phyloP scores from a whole-genome alignment of 2,797 vertebrate species.

The Takifugu ocellatus region DNA sequence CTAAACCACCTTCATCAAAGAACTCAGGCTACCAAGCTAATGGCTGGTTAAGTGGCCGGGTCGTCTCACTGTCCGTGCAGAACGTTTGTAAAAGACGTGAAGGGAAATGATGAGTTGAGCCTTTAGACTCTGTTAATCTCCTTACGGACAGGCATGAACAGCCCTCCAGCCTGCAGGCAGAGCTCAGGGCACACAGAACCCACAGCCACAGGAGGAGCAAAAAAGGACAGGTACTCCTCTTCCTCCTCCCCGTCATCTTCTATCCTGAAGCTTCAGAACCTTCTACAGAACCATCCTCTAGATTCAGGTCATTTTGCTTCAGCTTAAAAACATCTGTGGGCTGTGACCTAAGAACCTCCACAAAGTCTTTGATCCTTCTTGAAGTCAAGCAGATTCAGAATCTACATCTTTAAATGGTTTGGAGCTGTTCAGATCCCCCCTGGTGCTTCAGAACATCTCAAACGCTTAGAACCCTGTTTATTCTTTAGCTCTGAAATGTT shows the following conservation, averaged over 20 bases:
- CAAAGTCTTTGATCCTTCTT: no score
- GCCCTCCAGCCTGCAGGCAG: conserved; percentile 31
- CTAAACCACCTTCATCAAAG: neutral
- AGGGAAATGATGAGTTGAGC: conserved; percentile 16
- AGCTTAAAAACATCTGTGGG: no score
- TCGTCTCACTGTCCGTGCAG: no score
- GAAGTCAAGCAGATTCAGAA: no score
- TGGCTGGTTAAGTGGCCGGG: neutral
- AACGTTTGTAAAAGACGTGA: no score
- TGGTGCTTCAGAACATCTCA: no score
- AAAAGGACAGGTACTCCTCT: conserved; percentile 16
- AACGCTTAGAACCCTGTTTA: no score
- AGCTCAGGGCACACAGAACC: conserved; percentile 15
- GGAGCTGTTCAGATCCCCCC: no score
- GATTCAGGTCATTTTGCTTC: no score
- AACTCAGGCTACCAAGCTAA: neutral
- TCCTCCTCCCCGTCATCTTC: conserved; percentile 17
- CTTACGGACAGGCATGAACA: conserved; percentile 54
- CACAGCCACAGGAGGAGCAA: conserved; percentile 7
- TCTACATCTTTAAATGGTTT: no score
- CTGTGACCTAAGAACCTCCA: neutral
- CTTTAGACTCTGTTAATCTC: conserved; percentile 49
- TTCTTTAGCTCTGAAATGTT: no score
- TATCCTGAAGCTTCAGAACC: conserved; percentile 10
- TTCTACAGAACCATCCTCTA: neutral